Percentiles rank a stretch among this genome's conserved stretches.
These are phyloP conservation scores for Creontiades dilutus DNA, from an alignment of 2,888 invertebrate genomes.

Conservation along the genomic window DNA sequence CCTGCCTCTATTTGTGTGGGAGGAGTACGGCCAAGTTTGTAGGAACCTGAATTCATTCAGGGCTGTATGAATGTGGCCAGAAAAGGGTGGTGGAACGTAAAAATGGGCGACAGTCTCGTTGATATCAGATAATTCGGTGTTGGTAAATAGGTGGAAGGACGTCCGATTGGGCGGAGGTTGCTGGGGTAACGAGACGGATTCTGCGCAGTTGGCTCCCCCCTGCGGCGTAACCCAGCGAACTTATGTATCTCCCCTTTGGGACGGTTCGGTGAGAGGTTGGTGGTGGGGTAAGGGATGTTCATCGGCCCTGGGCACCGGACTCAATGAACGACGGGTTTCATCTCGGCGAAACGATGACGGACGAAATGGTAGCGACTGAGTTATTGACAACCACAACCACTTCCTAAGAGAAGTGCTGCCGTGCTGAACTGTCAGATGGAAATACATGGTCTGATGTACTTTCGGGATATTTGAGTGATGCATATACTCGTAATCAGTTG, in stretches of 20 bases:
- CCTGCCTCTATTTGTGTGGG: neutral
- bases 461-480: too few species aligned
- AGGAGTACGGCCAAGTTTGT: neutral
- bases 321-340: neutral
- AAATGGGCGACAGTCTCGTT: constrained; percentile 35
- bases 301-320: neutral
- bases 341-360: constrained; percentile 6
- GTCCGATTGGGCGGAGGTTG: constrained; percentile 54
- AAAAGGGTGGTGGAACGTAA: neutral
- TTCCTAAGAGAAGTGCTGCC: neutral
- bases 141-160: neutral
- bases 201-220: constrained; percentile 51
- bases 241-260: constrained; percentile 49
- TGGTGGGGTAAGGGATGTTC: neutral
- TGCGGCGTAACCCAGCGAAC: constrained; percentile 10
- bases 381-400: neutral
- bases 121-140: constrained; percentile 51
- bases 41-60: neutral
- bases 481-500: too few species aligned
- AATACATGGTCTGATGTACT: too few species aligned
- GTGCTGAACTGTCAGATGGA: too few species aligned
- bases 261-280: neutral
- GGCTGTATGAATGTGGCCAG: neutral
- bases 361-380: neutral
- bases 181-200: constrained; percentile 53